Percentiles rank a stretch among this genome's conserved stretches.
Conservation (phyloP, 2,113 vertebrate genomes). For the Peromyscus californicus region DNA sequence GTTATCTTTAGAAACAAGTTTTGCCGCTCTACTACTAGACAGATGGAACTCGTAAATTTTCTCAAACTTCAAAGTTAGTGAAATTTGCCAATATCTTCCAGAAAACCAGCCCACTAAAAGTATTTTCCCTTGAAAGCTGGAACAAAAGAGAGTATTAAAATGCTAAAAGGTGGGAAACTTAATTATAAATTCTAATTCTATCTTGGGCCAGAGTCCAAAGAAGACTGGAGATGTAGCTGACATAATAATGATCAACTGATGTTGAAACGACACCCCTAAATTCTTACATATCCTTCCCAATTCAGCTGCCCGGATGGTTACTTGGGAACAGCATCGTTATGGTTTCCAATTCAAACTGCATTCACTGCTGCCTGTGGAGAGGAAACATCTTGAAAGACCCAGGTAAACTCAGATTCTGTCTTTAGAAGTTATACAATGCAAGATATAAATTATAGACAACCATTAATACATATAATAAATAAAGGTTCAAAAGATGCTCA, state of each 20-base stretch:
- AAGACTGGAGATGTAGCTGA: neutral
- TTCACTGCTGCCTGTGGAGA: constrained; percentile 23
- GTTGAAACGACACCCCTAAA: neutral
- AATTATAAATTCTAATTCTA: neutral
- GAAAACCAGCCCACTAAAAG: constrained; percentile 44
- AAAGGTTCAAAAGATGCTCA: constrained; percentile 26
- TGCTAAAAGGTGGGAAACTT: neutral
- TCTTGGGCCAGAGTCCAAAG: neutral
- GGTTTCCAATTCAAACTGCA: constrained; percentile 18
- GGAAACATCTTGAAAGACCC: constrained; percentile 22
- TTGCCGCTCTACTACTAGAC: neutral
- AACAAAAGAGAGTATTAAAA: constrained; percentile 22
- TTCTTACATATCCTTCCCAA: neutral
- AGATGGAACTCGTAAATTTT: constrained; percentile 38
- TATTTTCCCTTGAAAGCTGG: constrained; percentile 38
- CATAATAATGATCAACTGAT: neutral
- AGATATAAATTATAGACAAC: neutral
- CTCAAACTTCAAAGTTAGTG: constrained; percentile 38
- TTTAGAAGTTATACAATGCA: neutral
- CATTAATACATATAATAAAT: constrained; percentile 13
- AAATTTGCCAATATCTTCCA: constrained; percentile 30
- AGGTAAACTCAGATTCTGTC: neutral
- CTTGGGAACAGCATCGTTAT: constrained; percentile 6
- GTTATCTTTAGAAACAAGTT: constrained; percentile 43
- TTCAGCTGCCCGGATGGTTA: constrained; percentile 14